Conservation (phyloP, 1,140 invertebrate species). For the Agrypnia vestita region DNA sequence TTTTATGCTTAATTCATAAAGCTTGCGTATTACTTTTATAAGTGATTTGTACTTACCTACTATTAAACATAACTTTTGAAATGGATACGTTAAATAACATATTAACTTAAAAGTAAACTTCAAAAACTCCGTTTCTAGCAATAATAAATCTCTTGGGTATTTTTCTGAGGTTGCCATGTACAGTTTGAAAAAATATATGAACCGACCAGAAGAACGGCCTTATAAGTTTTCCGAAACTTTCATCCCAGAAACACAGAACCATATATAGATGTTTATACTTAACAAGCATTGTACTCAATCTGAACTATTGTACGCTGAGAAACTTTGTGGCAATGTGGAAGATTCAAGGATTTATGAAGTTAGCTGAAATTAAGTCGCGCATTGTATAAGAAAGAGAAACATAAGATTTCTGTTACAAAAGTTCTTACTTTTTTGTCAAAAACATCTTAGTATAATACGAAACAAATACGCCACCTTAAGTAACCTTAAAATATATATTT, state of each 20-base stretch:
- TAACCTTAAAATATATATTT: too few relatives aligned
- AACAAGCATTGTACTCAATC: conserved; percentile 55
- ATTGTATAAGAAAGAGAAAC: conserved; percentile 24
- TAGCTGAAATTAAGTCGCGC: conserved; percentile 44
- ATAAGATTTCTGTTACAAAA: not conserved
- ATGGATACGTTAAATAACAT: too few relatives aligned
- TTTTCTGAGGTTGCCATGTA: not conserved
- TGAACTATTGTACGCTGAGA: conserved; percentile 46
- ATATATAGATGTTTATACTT: conserved; percentile 44
- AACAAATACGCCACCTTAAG: too few relatives aligned
- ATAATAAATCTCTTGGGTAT: not conserved
- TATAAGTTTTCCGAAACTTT: conserved; percentile 48
- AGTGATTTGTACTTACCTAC: too few relatives aligned
- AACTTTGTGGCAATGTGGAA: conserved; percentile 42
- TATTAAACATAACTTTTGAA: too few relatives aligned
- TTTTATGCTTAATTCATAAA: too few relatives aligned
- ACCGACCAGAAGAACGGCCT: conserved; percentile 1
- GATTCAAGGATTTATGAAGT: conserved; percentile 49
- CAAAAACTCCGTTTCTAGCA: not conserved
- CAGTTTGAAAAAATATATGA: conserved; percentile 16
- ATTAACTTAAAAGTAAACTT: too few relatives aligned
- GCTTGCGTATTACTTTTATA: too few relatives aligned
- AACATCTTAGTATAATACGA: too few relatives aligned
- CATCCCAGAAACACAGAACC: conserved; percentile 30
- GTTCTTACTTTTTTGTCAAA: too few relatives aligned